Conservation (phyloP, 1,140 invertebrate genomes). For the Euglossa dilemma region DNA sequence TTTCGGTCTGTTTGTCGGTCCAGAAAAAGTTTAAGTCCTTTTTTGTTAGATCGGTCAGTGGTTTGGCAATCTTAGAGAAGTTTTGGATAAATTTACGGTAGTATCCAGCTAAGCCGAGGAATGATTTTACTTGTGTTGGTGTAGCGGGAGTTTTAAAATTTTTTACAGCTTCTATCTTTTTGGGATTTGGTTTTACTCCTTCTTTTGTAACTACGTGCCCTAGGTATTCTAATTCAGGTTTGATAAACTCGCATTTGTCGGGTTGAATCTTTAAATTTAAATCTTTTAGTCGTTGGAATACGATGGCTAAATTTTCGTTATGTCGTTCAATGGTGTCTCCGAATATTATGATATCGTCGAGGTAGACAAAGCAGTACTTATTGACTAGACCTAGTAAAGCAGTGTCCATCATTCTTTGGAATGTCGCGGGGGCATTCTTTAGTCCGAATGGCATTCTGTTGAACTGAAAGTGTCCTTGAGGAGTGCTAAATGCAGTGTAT, state of each 20-base stretch:
- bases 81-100: slow-evolving; percentile 21
- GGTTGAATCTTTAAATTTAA: neutral
- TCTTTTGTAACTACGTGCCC: neutral
- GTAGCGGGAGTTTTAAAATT: neutral
- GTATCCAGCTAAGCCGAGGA: slow-evolving; percentile 12
- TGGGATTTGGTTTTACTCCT: neutral
- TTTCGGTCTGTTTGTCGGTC: neutral
- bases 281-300: neutral
- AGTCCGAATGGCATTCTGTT: no score
- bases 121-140: neutral
- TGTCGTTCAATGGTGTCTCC: neutral
- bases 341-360: neutral
- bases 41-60: neutral
- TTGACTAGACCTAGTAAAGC: neutral
- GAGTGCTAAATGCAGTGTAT: neutral
- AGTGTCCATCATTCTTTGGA: neutral
- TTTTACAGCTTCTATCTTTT: neutral
- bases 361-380: neutral
- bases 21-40: neutral
- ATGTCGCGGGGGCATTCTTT: neutral
- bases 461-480: neutral
- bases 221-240: neutral
- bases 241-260: neutral
- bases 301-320: neutral
- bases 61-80: neutral